Evolutionary conservation across 1,140 invertebrate genomes (phyloP).

Genomic region (Scaptomyza montana): DNA sequence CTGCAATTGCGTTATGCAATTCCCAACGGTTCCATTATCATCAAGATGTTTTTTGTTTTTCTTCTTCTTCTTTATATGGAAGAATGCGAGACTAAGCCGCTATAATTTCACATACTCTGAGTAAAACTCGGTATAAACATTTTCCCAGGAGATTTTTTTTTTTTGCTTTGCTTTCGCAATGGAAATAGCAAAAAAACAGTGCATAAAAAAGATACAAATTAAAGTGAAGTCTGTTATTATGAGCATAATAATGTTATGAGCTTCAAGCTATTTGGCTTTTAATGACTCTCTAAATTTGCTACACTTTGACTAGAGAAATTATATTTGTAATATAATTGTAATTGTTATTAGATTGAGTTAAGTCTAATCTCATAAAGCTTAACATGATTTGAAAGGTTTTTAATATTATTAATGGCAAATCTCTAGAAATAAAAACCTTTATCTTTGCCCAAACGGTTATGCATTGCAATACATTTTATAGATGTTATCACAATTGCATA

Average conservation of each 20-base stretch:
- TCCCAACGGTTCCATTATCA: constrained; percentile 54
- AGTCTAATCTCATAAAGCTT: no score
- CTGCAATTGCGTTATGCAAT: constrained; percentile 69
- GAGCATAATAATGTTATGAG: constrained; percentile 15
- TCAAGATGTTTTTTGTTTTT: constrained; percentile 48
- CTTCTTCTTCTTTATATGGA: constrained; percentile 5
- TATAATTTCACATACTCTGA: constrained; percentile 45
- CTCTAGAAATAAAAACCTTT: no score
- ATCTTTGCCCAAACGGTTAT: no score
- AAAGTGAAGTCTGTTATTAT: constrained; percentile 8
- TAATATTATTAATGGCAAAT: no score
- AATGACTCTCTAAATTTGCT: constrained; percentile 14
- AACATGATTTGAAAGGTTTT: no score
- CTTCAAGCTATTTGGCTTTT: not conserved
- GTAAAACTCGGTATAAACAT: constrained; percentile 14
- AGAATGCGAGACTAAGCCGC: constrained; percentile 41
- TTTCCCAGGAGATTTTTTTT: constrained; percentile 44
- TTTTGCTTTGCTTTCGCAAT: constrained; percentile 15
- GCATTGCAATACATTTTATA: no score
- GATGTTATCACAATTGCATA: no score
- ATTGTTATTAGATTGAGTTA: no score
- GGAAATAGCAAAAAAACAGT: constrained; percentile 1
- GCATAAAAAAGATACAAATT: constrained; percentile 2
- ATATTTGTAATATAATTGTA: not conserved
- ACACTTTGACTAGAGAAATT: not conserved